Evolutionary conservation across 2,888 invertebrate species (phyloP), one percentile per base, ranked within the genome.

Genomic region (Plagodis pulveraria): DNA sequence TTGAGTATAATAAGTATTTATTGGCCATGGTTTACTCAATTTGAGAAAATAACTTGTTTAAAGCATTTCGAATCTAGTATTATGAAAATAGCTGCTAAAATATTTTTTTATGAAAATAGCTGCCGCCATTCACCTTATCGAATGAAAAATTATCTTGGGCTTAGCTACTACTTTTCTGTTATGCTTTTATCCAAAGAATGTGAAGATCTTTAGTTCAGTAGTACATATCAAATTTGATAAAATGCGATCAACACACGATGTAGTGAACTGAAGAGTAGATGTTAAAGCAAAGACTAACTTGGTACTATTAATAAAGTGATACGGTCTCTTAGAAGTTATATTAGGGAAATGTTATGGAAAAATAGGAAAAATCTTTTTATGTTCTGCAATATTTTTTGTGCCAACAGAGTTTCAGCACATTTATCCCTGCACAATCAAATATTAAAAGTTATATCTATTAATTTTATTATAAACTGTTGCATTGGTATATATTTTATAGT

Each of bases 401-500:
- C 85, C 85, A 86, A 85, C 77, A 73, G 76, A 76, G 72, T 72
- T 36, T 67, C 64, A 79, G 81, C 84, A 86, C 84, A 78, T 79
- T 78, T 82, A 83, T 77, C 72, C 71, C 70, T 83, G 87, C 86
- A 89, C 86, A 87, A 86, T 80, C 70, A 76, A 78, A 80, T 79
- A 84, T 80, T 74, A 56, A 80, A 77, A 80, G 86, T 90, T 89
- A 73, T 79, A 78, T 74, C 68, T 80, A 83, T 85, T 84, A 84
- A 87, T 89, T 90, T 88, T 91, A 89, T 89, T 84, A 83, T 83
- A 84, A 86, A 85, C 84, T 91, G 89, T 91, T 91, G 86, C 81
- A 84, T 84, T 73, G 78, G 76, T 85, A 84, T 79, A 84, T 90
- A 88, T 90, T 88, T 84, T 88, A 86, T 86, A 76, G 73, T 79